phyloP scores from a whole-genome alignment of 2,888 invertebrate genomes.

The Tinea semifulvella region DNA sequence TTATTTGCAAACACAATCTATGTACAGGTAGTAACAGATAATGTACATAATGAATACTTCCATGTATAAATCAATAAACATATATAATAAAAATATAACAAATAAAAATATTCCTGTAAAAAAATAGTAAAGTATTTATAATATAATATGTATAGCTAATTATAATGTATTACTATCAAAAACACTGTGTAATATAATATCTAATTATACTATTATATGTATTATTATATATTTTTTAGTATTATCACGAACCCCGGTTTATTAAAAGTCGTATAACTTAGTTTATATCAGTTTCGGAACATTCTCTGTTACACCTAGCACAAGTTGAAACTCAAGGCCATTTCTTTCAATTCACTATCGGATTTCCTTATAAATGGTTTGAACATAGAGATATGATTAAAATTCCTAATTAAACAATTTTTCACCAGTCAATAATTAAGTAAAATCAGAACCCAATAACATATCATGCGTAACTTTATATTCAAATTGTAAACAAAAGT shows the following conservation, averaged over 20 bases:
- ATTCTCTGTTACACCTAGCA: constrained; percentile 12
- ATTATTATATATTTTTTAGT: not conserved
- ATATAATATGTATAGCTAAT: not conserved
- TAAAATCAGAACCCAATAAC: not conserved
- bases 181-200: not conserved
- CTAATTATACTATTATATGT: constrained; percentile 1
- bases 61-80: constrained; percentile 1
- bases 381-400: constrained; percentile 11
- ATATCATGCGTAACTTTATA: not conserved
- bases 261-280: constrained; percentile 3
- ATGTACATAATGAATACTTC: constrained; percentile 1
- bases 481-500: not conserved
- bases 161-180: not conserved
- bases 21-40: constrained; percentile 12
- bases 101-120: constrained; percentile 7
- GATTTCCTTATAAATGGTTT: constrained; percentile 1
- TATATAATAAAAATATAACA: constrained; percentile 4
- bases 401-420: constrained; percentile 10
- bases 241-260: not conserved
- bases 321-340: constrained; percentile 8
- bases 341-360: constrained; percentile 11
- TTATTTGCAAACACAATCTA: constrained; percentile 12
- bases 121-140: constrained; percentile 8
- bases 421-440: constrained; percentile 8
- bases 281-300: not conserved